Conservation (phyloP, 2,888 invertebrate species). For the Tenodera sinensis region DNA sequence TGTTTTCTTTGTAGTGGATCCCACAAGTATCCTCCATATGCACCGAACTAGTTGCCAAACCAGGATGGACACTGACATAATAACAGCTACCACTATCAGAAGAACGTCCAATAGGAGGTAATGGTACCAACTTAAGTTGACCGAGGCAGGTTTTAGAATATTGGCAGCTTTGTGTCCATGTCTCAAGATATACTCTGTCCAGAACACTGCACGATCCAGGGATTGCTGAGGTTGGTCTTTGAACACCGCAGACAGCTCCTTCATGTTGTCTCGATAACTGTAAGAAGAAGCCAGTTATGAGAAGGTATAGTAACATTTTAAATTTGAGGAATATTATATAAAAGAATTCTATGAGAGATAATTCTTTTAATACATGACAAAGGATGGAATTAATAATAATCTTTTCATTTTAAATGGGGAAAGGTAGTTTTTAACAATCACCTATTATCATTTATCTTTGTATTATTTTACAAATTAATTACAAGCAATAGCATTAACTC, state of each 20-base stretch:
- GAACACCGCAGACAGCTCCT: constrained; percentile 40
- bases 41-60: neutral
- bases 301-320: neutral
- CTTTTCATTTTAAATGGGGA: too few species aligned
- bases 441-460: too few species aligned
- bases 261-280: constrained; percentile 34
- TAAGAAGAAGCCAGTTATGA: neutral
- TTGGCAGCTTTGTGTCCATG: constrained; percentile 34
- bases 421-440: too few species aligned
- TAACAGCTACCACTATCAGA: neutral
- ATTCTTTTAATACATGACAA: too few species aligned
- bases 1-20: neutral
- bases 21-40: neutral
- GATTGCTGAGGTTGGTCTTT: constrained; percentile 32
- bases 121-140: constrained; percentile 46
- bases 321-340: too few species aligned
- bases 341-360: too few species aligned
- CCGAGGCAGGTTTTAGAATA: constrained; percentile 36
- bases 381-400: too few species aligned
- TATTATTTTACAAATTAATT: too few species aligned
- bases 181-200: constrained; percentile 36
- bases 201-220: constrained; percentile 34
- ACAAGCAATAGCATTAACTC: too few species aligned
- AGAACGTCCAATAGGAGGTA: constrained; percentile 22
- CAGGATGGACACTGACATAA: neutral